phyloP scores from a whole-genome alignment of 2,113 vertebrate species.

The Chloropsis hardwickii region DNA sequence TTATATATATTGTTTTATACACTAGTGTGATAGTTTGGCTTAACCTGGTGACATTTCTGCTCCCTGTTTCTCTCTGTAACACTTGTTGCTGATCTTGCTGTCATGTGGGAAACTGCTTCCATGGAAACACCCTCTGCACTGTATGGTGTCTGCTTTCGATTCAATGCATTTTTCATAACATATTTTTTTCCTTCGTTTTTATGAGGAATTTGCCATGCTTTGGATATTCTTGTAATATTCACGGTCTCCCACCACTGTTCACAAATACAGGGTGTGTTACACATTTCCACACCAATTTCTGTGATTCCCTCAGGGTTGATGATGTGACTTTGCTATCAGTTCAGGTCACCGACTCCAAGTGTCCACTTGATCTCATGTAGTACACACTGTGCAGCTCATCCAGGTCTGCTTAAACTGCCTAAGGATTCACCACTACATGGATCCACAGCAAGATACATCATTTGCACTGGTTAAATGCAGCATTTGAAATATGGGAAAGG shows the following conservation, averaged over 20 bases:
- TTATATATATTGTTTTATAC: background rate
- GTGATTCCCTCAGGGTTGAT: background rate
- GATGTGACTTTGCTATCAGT: background rate
- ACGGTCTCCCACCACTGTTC: background rate
- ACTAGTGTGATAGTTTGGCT: background rate
- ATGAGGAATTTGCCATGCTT: background rate
- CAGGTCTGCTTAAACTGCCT: background rate
- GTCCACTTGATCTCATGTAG: background rate
- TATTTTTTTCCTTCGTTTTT: background rate
- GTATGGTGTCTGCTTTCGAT: background rate
- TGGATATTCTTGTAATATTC: background rate
- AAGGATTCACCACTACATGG: background rate
- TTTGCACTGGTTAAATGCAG: background rate
- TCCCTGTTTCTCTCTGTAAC: background rate
- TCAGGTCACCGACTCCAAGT: background rate
- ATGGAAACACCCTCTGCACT: background rate
- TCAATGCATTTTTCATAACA: background rate
- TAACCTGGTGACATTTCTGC: background rate
- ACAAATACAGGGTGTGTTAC: background rate
- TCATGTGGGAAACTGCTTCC: background rate
- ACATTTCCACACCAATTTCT: background rate
- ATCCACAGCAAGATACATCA: background rate
- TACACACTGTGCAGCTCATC: background rate
- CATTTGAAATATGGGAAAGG: background rate
- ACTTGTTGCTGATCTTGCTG: background rate